These are phyloP conservation scores for Urocolius indicus DNA, from an alignment of 2,113 vertebrate genomes.

Conservation along the genomic window DNA sequence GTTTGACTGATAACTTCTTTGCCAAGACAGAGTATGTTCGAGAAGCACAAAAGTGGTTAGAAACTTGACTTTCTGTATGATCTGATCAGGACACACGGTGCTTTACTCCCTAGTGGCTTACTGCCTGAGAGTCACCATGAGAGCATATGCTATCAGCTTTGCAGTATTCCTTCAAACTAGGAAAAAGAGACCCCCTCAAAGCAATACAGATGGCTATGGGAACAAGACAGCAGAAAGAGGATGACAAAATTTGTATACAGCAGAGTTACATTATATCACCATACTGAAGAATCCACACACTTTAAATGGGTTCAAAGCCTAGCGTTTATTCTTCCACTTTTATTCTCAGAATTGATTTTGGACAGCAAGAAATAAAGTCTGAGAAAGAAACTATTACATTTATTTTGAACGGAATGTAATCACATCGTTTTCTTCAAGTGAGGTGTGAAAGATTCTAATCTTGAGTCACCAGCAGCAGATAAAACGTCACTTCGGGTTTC, in stretches of 20 bases:
- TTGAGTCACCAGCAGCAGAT: not conserved
- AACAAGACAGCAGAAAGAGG: not conserved
- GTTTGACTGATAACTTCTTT: not conserved
- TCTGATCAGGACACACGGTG: not conserved
- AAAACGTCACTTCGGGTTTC: not conserved
- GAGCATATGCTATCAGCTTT: not conserved
- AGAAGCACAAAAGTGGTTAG: not conserved
- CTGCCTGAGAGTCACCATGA: not conserved
- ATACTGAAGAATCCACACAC: not conserved
- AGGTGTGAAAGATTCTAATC: not conserved
- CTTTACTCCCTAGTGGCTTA: not conserved
- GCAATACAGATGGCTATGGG: not conserved
- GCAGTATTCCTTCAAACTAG: not conserved
- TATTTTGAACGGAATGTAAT: not conserved
- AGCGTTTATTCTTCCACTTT: not conserved
- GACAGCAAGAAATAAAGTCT: not conserved
- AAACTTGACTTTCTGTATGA: not conserved
- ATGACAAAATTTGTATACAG: not conserved
- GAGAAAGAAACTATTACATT: not conserved
- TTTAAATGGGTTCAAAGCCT: not conserved
- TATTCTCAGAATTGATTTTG: not conserved
- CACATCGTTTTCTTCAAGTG: not conserved
- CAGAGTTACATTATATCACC: not conserved
- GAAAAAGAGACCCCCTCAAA: not conserved
- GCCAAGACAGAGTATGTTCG: not conserved